phyloP scores from a whole-genome alignment of 2,113 vertebrate genomes.

The Aspiorhynchus laticeps region DNA sequence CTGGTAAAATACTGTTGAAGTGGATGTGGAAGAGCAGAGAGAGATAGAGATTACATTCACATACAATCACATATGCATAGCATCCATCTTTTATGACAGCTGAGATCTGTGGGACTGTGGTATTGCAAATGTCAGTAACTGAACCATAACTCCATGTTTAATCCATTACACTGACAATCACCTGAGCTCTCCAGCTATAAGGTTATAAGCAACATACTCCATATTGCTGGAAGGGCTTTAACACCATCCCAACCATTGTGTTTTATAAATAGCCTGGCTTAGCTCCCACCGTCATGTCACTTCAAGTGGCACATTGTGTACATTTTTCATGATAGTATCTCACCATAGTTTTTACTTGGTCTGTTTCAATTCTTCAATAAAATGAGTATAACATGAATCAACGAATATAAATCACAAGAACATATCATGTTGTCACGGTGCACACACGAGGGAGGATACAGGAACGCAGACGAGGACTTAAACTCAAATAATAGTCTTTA shows the following conservation, averaged over 20 bases:
- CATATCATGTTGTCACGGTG: no score
- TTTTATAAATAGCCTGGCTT: conserved; percentile 17
- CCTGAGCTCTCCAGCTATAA: conserved; percentile 30
- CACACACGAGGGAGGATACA: no score
- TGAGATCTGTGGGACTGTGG: conserved; percentile 1
- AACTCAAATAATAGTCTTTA: no score
- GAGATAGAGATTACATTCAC: conserved; percentile 5
- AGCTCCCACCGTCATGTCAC: background rate
- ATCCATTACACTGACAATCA: conserved; percentile 49
- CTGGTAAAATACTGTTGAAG: background rate
- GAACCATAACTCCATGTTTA: conserved; percentile 51
- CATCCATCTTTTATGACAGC: conserved; percentile 25
- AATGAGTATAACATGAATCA: background rate
- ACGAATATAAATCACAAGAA: background rate
- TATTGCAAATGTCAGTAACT: conserved; percentile 46
- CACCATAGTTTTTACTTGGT: background rate
- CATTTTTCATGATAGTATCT: background rate
- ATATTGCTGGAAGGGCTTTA: background rate
- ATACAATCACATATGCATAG: conserved; percentile 11
- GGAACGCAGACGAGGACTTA: no score
- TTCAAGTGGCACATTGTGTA: background rate
- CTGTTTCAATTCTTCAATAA: background rate
- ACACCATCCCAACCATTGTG: background rate
- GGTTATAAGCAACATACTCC: background rate
- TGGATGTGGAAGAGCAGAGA: background rate